phyloP scores from a whole-genome alignment of 1,140 invertebrate species.

The Pogonomyrmex barbatus region DNA sequence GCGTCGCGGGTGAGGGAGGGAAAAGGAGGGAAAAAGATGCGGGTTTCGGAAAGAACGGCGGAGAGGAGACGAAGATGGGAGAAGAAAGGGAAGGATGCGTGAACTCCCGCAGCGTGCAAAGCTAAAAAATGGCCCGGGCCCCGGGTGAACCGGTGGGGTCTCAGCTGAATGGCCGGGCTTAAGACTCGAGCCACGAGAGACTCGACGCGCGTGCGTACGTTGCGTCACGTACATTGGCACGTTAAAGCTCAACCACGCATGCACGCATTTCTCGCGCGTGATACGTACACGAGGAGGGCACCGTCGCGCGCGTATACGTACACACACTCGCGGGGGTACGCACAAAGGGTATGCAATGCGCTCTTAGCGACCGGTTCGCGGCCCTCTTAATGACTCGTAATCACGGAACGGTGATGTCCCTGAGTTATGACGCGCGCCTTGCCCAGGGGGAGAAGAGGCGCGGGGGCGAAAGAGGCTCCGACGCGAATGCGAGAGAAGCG shows the following conservation, averaged over 20 bases:
- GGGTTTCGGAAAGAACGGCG: background rate
- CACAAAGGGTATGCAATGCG: constrained; percentile 66
- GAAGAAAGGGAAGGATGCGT: constrained; percentile 25
- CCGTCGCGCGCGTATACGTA: background rate
- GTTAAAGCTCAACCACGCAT: constrained; percentile 61
- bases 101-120: constrained; percentile 75
- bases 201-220: constrained; percentile 66
- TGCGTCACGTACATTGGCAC: constrained; percentile 54
- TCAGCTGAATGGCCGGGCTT: constrained; percentile 71
- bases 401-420: constrained; percentile 79
- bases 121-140: constrained; percentile 77
- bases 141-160: constrained; percentile 58
- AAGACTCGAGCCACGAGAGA: constrained; percentile 68
- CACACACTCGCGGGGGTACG: constrained; percentile 50
- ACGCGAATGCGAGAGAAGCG: constrained; percentile 1
- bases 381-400: constrained; percentile 80
- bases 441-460: constrained; percentile 23
- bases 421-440: constrained; percentile 79
- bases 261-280: constrained; percentile 1
- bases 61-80: constrained; percentile 15
- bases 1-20: background rate
- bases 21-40: background rate
- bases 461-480: background rate
- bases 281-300: background rate
- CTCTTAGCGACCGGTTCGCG: constrained; percentile 79